Evolutionary conservation across 2,888 invertebrate species (phyloP).

Genomic region (Kuschelorhynchus macadamiae): DNA sequence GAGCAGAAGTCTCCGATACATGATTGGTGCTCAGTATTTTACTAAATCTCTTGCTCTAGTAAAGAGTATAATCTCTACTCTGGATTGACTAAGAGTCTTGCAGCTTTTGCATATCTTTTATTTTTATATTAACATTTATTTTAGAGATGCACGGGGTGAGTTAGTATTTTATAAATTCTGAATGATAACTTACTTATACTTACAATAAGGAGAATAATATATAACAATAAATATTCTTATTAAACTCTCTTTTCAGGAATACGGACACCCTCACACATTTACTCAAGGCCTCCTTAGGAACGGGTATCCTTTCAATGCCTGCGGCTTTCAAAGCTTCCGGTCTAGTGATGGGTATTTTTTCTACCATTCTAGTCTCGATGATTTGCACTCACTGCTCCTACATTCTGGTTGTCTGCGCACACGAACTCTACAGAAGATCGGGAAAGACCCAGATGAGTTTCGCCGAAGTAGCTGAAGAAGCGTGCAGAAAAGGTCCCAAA

Average conservation of each 20-base stretch:
- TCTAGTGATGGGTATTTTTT: slow-evolving; percentile 85
- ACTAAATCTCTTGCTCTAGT: too few species aligned
- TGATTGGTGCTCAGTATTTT: too few species aligned
- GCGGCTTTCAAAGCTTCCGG: slow-evolving; percentile 91
- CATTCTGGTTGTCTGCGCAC: slow-evolving; percentile 84
- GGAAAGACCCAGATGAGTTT: slow-evolving; percentile 84
- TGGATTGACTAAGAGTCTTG: too few species aligned
- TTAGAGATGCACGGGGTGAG: too few species aligned
- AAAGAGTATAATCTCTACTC: too few species aligned
- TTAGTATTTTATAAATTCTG: too few species aligned
- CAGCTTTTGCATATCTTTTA: too few species aligned
- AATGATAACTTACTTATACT: too few species aligned
- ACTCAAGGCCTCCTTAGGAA: slow-evolving; percentile 95
- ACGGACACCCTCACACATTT: slow-evolving; percentile 93
- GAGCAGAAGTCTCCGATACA: too few species aligned
- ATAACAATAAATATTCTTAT: too few species aligned
- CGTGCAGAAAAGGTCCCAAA: slow-evolving; percentile 84
- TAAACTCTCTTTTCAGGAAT: slow-evolving; percentile 85
- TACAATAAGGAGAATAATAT: too few species aligned
- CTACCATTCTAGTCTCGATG: slow-evolving; percentile 87
- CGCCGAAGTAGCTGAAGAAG: slow-evolving; percentile 86
- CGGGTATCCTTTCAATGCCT: slow-evolving; percentile 96
- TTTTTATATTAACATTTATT: too few species aligned
- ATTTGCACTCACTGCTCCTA: slow-evolving; percentile 97
- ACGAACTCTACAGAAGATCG: slow-evolving; percentile 82